phyloP scores from a whole-genome alignment of 1,140 invertebrate genomes.

The Drosophila oshimai region DNA sequence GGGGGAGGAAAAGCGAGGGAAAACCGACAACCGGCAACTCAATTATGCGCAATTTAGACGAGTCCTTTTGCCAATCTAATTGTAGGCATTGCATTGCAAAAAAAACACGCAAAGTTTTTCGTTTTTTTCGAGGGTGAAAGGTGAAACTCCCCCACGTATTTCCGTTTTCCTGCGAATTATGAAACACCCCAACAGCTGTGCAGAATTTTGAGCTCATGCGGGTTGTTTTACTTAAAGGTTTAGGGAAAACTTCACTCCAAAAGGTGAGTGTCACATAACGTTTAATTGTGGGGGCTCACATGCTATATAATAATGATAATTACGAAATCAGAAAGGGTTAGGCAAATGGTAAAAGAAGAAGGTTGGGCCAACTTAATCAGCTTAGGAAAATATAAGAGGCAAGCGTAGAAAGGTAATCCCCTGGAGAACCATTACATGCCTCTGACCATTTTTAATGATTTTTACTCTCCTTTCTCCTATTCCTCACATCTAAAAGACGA shows the following conservation, averaged over 20 bases:
- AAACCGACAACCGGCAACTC: slow-evolving; percentile 44
- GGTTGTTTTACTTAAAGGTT: background rate
- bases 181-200: slow-evolving; percentile 52
- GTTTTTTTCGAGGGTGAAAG: background rate
- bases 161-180: slow-evolving; percentile 46
- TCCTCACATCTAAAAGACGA: background rate
- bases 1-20: background rate
- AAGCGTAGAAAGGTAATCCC: slow-evolving; percentile 30
- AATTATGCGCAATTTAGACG: slow-evolving; percentile 55
- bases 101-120: slow-evolving; percentile 12
- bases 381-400: slow-evolving; percentile 5
- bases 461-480: slow-evolving; percentile 21
- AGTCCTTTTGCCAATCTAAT: slow-evolving; percentile 49
- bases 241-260: background rate
- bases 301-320: slow-evolving; percentile 36
- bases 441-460: slow-evolving; percentile 41
- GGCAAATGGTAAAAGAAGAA: background rate
- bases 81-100: slow-evolving; percentile 34
- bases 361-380: slow-evolving; percentile 15
- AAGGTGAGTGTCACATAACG: slow-evolving; percentile 38
- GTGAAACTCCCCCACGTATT: background rate
- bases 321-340: slow-evolving; percentile 16
- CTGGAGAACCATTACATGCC: slow-evolving; percentile 28
- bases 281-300: slow-evolving; percentile 43
- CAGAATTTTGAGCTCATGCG: slow-evolving; percentile 29